A percentile compares a stretch with the other conserved stretches of the same genome.
Evolutionary conservation across 2,113 vertebrate species (phyloP).

Genomic region (Indri indri): DNA sequence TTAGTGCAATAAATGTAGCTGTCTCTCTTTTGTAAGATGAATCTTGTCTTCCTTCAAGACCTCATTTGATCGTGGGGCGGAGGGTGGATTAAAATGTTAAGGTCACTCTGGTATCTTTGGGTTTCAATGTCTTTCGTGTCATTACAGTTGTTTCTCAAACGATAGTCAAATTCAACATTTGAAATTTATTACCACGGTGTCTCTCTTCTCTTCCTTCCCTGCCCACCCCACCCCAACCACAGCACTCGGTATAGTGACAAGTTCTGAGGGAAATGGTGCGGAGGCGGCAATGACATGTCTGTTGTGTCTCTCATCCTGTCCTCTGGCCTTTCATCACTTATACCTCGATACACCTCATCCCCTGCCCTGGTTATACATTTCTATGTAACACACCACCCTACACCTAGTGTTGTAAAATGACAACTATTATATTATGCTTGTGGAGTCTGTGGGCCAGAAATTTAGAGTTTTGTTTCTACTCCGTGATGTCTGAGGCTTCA

Average conservation of each 20-base stretch:
- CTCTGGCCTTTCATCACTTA: not conserved
- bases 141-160: not conserved
- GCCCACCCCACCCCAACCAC: rapidly evolving
- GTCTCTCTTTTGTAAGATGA: not conserved
- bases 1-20: not conserved
- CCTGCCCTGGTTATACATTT: not conserved
- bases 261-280: too few relatives aligned
- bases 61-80: not conserved
- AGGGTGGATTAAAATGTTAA: not conserved
- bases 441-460: too few relatives aligned
- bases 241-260: rapidly evolving
- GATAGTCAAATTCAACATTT: not conserved
- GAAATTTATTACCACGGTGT: not conserved
- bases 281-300: too few relatives aligned
- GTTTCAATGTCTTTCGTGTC: not conserved
- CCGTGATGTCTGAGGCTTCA: not conserved
- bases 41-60: not conserved
- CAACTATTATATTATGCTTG: not conserved
- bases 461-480: not conserved
- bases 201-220: not conserved
- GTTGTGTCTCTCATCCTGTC: not conserved
- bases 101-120: not conserved
- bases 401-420: not conserved
- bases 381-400: not conserved
- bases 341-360: rapidly evolving